A percentile compares a stretch with the other conserved stretches of the same genome.
Evolutionary conservation across 2,113 vertebrate species (phyloP).

Genomic region (Indri indri): DNA sequence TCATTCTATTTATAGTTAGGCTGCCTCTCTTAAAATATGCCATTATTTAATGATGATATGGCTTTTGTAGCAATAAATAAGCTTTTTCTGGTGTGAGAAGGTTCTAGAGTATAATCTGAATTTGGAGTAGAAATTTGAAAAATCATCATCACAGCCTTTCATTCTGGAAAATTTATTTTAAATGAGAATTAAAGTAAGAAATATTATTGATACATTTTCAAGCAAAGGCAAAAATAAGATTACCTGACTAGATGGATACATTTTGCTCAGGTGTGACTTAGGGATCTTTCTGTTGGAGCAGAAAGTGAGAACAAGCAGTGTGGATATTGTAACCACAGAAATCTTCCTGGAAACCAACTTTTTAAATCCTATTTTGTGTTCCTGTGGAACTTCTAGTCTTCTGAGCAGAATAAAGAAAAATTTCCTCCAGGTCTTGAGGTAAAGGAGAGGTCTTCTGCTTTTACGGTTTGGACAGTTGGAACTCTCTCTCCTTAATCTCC

Average conservation of each 20-base stretch:
- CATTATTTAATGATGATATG: not conserved
- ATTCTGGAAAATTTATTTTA: not conserved
- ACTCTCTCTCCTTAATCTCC: not conserved
- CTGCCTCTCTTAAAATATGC: not conserved
- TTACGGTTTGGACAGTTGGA: not conserved
- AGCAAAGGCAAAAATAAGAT: not conserved
- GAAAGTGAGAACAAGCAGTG: not conserved
- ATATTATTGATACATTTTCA: not conserved
- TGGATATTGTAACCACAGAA: not conserved
- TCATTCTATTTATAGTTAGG: not conserved
- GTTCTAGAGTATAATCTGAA: not conserved
- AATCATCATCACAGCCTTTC: not conserved
- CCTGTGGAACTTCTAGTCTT: not conserved
- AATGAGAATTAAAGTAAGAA: conserved; percentile 5
- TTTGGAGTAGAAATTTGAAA: conserved; percentile 7
- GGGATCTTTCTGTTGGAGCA: not conserved
- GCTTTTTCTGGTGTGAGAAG: not conserved
- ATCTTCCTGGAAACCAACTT: not conserved
- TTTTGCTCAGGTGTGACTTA: not conserved
- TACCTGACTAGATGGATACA: not conserved
- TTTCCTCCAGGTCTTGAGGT: not conserved
- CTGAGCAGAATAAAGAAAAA: conserved; percentile 3
- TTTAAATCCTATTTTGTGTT: not conserved
- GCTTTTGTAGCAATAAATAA: not conserved
- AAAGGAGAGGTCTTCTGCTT: not conserved